Evolutionary conservation across 2,888 invertebrate genomes (phyloP).

Genomic region (Agrochola macilenta): DNA sequence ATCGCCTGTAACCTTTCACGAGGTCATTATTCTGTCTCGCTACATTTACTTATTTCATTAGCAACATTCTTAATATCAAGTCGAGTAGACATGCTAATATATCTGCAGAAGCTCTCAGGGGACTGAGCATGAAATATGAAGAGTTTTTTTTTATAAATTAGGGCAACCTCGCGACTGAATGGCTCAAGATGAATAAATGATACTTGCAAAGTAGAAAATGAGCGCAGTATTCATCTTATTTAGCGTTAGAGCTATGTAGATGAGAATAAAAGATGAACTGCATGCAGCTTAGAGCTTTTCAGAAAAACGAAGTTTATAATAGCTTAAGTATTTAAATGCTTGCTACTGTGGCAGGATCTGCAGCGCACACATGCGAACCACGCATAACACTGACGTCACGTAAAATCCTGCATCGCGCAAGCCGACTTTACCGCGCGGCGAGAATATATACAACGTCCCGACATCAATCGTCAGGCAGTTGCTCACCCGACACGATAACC

Average conservation of each 20-base stretch:
- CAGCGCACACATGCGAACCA: no score
- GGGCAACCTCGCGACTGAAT: conserved; percentile 47
- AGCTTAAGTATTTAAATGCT: neutral
- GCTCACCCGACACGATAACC: no score
- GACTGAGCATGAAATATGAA: conserved; percentile 51
- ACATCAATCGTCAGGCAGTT: no score
- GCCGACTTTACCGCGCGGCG: no score
- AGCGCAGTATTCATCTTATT: conserved; percentile 44
- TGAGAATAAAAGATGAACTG: conserved; percentile 22
- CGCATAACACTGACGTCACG: no score
- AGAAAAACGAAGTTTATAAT: neutral
- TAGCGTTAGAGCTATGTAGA: conserved; percentile 27
- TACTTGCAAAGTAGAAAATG: conserved; percentile 57
- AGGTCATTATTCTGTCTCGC: conserved; percentile 23
- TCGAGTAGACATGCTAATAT: conserved; percentile 53
- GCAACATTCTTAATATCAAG: conserved; percentile 52
- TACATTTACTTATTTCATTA: conserved; percentile 53
- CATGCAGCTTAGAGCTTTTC: neutral
- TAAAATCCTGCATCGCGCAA: no score
- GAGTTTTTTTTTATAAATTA: conserved; percentile 63
- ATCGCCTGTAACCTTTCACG: conserved; percentile 3
- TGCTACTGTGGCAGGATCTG: neutral
- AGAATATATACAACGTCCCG: no score
- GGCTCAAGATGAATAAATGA: conserved; percentile 57
- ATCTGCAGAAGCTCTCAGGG: conserved; percentile 40